phyloP scores from a whole-genome alignment of 1,140 invertebrate genomes.

The Ceratina calcarata region DNA sequence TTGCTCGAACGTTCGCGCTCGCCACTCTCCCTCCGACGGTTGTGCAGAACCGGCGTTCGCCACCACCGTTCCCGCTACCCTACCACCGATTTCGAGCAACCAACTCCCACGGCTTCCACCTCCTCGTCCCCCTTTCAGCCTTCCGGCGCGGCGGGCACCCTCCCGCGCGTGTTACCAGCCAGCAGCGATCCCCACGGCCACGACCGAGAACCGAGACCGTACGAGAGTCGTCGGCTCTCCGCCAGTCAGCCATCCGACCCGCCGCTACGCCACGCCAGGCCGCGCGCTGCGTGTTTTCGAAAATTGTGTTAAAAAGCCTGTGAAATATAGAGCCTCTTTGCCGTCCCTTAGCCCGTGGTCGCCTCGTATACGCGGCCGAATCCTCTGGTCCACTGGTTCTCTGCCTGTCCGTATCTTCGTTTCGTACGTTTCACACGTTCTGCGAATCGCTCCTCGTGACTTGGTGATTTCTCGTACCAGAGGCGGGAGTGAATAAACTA shows the following conservation, averaged over 20 bases:
- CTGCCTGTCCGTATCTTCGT: too few relatives aligned
- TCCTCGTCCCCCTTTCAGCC: conserved; percentile 57
- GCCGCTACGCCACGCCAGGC: conserved; percentile 75
- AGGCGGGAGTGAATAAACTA: conserved; percentile 1
- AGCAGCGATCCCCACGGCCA: conserved; percentile 71
- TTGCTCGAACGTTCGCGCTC: conserved; percentile 4
- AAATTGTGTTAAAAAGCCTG: conserved; percentile 48
- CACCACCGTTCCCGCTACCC: conserved; percentile 58
- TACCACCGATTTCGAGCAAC: conserved; percentile 60
- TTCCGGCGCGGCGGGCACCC: conserved; percentile 47
- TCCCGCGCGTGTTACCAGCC: conserved; percentile 67
- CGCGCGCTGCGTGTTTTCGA: conserved; percentile 71
- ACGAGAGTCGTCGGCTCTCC: conserved; percentile 74
- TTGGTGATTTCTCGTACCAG: conserved; percentile 11
- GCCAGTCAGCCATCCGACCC: conserved; percentile 78
- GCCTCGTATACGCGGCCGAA: conserved; percentile 35
- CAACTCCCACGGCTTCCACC: conserved; percentile 58
- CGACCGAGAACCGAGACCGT: conserved; percentile 71
- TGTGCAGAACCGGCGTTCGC: conserved; percentile 54
- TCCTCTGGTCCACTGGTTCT: neutral
- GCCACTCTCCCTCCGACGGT: conserved; percentile 32
- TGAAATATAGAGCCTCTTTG: conserved; percentile 46
- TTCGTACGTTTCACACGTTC: too few relatives aligned
- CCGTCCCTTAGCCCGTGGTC: conserved; percentile 23
- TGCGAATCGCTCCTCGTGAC: conserved; percentile 11